phyloP scores from a whole-genome alignment of 2,113 vertebrate genomes.

The Cyanistes caeruleus region DNA sequence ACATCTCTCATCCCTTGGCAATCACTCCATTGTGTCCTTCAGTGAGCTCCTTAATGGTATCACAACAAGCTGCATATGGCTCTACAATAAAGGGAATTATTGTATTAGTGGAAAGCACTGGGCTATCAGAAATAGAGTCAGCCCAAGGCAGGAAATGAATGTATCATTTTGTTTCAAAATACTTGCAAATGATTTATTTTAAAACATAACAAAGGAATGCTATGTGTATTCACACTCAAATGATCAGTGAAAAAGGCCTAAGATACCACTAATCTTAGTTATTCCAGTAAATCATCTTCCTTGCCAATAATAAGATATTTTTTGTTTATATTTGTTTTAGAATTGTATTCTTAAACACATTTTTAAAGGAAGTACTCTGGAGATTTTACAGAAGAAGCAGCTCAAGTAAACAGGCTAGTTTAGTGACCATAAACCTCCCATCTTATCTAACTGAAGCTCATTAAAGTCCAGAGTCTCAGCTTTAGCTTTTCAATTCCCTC shows the following conservation, averaged over 20 bases:
- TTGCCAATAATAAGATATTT: not conserved
- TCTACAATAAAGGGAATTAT: not conserved
- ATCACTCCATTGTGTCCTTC: not conserved
- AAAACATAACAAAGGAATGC: not conserved
- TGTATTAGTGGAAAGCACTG: not conserved
- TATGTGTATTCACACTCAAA: not conserved
- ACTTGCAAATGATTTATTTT: not conserved
- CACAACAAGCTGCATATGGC: not conserved
- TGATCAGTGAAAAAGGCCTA: not conserved
- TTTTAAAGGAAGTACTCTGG: not conserved
- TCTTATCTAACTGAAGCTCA: not conserved
- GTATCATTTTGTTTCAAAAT: not conserved
- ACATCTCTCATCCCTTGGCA: not conserved
- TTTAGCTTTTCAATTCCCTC: not conserved
- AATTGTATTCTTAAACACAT: not conserved
- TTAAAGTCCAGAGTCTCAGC: not conserved
- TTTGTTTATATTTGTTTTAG: not conserved
- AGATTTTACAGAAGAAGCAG: not conserved
- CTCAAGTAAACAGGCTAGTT: not conserved
- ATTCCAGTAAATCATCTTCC: not conserved
- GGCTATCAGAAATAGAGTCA: not conserved
- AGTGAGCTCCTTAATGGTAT: not conserved
- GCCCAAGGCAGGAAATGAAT: not conserved
- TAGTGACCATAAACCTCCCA: not conserved
- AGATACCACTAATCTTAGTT: not conserved